These are phyloP conservation scores for Eupeodes latifasciatus DNA, from an alignment of 2,888 invertebrate genomes.

Conservation along the genomic window DNA sequence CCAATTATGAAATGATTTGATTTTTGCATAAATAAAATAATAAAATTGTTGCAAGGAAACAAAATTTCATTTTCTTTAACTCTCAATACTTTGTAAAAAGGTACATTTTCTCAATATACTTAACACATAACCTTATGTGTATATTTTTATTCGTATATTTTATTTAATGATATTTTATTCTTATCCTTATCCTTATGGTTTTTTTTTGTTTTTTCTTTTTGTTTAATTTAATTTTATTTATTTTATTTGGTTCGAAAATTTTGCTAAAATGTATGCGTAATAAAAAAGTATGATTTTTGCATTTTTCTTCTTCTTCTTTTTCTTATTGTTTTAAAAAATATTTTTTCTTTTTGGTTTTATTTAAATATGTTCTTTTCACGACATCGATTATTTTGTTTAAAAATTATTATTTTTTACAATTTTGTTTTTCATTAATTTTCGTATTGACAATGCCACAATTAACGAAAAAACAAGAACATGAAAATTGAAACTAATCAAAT, in stretches of 20 bases:
- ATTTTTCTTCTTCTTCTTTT: slow-evolving; percentile 58
- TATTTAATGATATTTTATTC: slow-evolving; percentile 75
- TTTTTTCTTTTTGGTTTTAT: slow-evolving; percentile 65
- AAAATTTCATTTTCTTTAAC: slow-evolving; percentile 74
- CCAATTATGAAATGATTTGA: slow-evolving; percentile 1
- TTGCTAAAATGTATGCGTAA: slow-evolving; percentile 73
- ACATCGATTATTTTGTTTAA: slow-evolving; percentile 73
- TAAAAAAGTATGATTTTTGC: slow-evolving; percentile 71
- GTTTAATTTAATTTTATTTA: slow-evolving; percentile 41
- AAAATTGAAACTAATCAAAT: slow-evolving; percentile 75
- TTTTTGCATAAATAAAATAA: slow-evolving; percentile 14
- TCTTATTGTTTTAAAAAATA: slow-evolving; percentile 72
- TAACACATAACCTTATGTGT: slow-evolving; percentile 63
- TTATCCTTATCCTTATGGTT: slow-evolving; percentile 57
- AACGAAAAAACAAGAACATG: slow-evolving; percentile 60
- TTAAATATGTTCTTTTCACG: slow-evolving; percentile 77
- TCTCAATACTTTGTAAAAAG: slow-evolving; percentile 78
- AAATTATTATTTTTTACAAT: slow-evolving; percentile 60
- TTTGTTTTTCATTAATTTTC: slow-evolving; percentile 63
- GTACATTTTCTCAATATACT: slow-evolving; percentile 77
- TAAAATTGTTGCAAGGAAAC: neutral
- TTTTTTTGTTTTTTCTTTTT: slow-evolving; percentile 6
- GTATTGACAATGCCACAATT: slow-evolving; percentile 74
- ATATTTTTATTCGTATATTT: slow-evolving; percentile 70
- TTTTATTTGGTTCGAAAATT: slow-evolving; percentile 76